Evolutionary conservation across 2,113 vertebrate species (phyloP).

Genomic region (Paraplagusia blochii): DNA sequence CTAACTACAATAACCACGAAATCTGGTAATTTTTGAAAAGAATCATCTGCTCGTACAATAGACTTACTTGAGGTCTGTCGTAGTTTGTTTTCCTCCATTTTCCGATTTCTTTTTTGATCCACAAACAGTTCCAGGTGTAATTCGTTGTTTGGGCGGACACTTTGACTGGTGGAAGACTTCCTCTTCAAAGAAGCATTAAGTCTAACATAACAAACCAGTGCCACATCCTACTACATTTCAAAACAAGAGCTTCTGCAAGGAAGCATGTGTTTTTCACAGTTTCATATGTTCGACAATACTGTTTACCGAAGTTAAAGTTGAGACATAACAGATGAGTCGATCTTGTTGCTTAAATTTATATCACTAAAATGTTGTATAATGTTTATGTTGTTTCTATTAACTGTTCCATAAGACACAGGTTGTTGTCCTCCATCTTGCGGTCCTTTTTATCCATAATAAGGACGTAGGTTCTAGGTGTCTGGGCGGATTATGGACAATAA

Average conservation of each 20-base stretch:
- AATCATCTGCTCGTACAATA: background rate
- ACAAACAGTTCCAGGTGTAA: background rate
- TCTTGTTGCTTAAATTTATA: too few species aligned
- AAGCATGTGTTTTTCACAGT: too few species aligned
- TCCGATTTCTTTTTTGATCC: background rate
- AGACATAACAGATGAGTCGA: too few species aligned
- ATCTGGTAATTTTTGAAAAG: background rate
- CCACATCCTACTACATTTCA: constrained; percentile 5
- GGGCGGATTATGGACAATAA: too few species aligned
- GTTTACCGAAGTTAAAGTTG: too few species aligned
- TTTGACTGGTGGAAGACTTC: constrained; percentile 53
- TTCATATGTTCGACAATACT: too few species aligned
- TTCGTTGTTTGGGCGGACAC: constrained; percentile 20
- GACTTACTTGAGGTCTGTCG: constrained; percentile 43
- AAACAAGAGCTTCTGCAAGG: constrained; percentile 12
- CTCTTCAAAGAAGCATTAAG: constrained; percentile 35
- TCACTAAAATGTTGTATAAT: too few species aligned
- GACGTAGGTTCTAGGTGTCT: too few species aligned
- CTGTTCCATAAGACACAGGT: too few species aligned
- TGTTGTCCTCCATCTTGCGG: too few species aligned
- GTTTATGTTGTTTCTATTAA: too few species aligned
- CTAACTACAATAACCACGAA: constrained; percentile 13
- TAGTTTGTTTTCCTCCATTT: constrained; percentile 48
- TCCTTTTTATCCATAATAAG: too few species aligned
- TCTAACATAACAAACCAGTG: background rate